These are phyloP conservation scores for Drosophila tani DNA, from an alignment of 1,140 invertebrate genomes.

Conservation along the genomic window DNA sequence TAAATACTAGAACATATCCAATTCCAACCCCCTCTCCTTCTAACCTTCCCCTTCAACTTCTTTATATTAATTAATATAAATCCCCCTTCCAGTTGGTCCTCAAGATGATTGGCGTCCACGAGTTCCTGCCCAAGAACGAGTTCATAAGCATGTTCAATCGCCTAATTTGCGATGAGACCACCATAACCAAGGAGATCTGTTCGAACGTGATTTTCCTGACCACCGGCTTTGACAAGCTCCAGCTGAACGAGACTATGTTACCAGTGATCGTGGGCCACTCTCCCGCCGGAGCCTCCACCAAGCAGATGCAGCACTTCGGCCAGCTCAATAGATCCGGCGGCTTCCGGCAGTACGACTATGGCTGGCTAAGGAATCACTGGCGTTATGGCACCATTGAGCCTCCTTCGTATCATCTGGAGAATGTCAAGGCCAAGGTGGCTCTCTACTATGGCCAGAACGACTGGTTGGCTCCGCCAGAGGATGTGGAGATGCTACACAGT, in stretches of 20 bases:
- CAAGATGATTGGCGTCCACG: conserved; percentile 86
- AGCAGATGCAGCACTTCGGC: conserved; percentile 90
- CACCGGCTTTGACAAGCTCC: conserved; percentile 86
- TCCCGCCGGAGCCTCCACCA: conserved; percentile 91
- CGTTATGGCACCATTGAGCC: conserved; percentile 86
- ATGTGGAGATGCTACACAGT: conserved; percentile 84
- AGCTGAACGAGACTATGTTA: conserved; percentile 88
- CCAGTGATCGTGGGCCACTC: conserved; percentile 91
- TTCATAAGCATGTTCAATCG: conserved; percentile 84
- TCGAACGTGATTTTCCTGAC: conserved; percentile 87
- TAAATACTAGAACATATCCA: background rate
- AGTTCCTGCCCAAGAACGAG: conserved; percentile 86
- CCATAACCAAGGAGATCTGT: conserved; percentile 86
- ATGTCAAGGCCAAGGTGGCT: conserved; percentile 87
- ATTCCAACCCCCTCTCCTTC: background rate
- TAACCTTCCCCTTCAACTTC: background rate
- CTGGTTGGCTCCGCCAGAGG: conserved; percentile 86
- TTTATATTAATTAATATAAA: background rate
- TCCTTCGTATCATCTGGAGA: conserved; percentile 87
- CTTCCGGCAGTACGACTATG: conserved; percentile 86
- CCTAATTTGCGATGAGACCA: conserved; percentile 85
- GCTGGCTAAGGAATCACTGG: conserved; percentile 83
- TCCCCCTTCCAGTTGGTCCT: conserved; percentile 58
- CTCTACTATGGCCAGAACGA: conserved; percentile 89
- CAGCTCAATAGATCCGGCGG: conserved; percentile 86